Percentiles rank a stretch among this genome's conserved stretches.
Conservation (phyloP, 2,888 invertebrate genomes). For the Eupeodes latifasciatus region DNA sequence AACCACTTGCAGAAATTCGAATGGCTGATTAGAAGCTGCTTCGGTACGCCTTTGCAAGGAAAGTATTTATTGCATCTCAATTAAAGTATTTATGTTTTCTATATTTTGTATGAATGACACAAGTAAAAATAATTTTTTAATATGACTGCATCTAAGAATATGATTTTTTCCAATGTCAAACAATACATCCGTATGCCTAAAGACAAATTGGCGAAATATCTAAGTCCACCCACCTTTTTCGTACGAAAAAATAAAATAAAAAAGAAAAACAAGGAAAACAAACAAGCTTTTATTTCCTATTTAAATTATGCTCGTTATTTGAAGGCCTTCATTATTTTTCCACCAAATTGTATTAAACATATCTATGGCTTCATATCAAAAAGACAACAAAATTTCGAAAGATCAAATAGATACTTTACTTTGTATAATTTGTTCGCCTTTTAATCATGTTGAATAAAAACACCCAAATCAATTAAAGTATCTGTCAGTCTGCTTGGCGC, state of each 20-base stretch:
- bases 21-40: no score
- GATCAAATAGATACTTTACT: background rate
- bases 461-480: constrained; percentile 30
- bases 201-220: background rate
- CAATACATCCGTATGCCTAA: background rate
- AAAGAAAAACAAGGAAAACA: background rate
- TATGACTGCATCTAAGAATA: background rate
- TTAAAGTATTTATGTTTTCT: no score
- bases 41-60: no score
- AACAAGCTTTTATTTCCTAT: background rate
- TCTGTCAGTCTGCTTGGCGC: constrained; percentile 60
- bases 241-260: background rate
- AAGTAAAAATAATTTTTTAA: no score
- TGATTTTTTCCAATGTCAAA: constrained; percentile 3
- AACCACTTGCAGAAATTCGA: no score
- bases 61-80: no score
- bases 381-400: background rate
- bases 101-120: background rate
- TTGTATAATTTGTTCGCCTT: background rate
- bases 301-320: background rate
- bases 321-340: constrained; percentile 31
- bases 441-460: background rate
- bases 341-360: constrained; percentile 22
- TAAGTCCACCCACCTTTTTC: background rate
- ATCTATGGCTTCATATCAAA: constrained; percentile 49